phyloP scores from a whole-genome alignment of 1,140 invertebrate species.

The Agraylea sexmaculata region DNA sequence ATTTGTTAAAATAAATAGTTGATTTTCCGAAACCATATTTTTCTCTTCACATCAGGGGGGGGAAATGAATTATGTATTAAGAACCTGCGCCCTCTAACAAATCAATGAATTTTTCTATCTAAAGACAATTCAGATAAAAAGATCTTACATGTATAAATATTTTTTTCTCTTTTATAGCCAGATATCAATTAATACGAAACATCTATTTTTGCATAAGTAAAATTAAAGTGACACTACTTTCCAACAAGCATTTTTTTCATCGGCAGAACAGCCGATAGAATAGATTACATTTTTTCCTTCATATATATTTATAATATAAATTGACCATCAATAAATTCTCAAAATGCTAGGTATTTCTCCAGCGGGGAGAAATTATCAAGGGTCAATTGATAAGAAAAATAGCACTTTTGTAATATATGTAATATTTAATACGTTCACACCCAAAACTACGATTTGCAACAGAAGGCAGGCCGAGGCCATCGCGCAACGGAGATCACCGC shows the following conservation, averaged over 20 bases:
- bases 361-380: conserved; percentile 21
- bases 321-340: conserved; percentile 22
- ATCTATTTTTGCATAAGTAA: background rate
- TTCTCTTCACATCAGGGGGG: conserved; percentile 21
- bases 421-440: conserved; percentile 5
- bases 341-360: conserved; percentile 1
- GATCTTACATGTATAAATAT: conserved; percentile 18
- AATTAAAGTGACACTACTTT: conserved; percentile 2
- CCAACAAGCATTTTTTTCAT: conserved; percentile 9
- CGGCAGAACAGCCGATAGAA: conserved; percentile 4
- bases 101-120: conserved; percentile 18
- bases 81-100: no score
- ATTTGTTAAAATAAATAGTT: conserved; percentile 22
- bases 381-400: conserved; percentile 17
- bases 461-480: no score
- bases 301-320: conserved; percentile 13
- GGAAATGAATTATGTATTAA: no score
- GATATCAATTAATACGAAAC: conserved; percentile 12
- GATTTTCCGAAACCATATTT: conserved; percentile 19
- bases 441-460: no score
- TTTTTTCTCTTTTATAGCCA: conserved; percentile 17
- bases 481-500: no score
- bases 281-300: conserved; percentile 8
- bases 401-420: background rate
- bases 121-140: conserved; percentile 18